A percentile compares a stretch with the other conserved stretches of the same genome.
phyloP scores from a whole-genome alignment of 2,888 invertebrate species.

The Anthrax anthrax region DNA sequence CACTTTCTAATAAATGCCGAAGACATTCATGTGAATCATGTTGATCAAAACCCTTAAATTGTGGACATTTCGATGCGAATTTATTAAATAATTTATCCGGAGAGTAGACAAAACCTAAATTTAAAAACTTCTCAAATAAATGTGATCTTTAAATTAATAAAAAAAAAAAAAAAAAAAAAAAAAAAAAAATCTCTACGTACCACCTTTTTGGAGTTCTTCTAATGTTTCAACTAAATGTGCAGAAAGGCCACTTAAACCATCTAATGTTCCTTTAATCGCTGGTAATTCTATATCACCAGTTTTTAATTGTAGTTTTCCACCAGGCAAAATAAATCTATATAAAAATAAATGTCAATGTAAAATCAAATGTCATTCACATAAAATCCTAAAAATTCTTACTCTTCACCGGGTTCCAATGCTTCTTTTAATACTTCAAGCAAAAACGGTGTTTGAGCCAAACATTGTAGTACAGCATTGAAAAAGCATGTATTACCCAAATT shows the following conservation, averaged over 20 bases:
- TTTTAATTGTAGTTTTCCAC: conserved; percentile 47
- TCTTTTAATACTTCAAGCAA: conserved; percentile 55
- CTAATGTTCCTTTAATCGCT: conserved; percentile 49
- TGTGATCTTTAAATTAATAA: background rate
- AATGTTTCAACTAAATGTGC: conserved; percentile 50
- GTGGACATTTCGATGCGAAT: conserved; percentile 53
- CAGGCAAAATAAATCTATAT: conserved; percentile 49
- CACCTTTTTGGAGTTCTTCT: conserved; percentile 46
- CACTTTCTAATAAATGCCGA: conserved; percentile 76
- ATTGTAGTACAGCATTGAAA: conserved; percentile 93
- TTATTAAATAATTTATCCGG: conserved; percentile 50
- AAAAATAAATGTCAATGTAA: background rate
- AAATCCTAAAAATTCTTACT: conserved; percentile 21
- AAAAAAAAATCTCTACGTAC: no score
- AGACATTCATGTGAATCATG: conserved; percentile 95
- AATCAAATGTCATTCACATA: background rate
- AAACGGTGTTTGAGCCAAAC: conserved; percentile 74
- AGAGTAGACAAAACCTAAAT: conserved; percentile 45
- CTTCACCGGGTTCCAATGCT: conserved; percentile 50
- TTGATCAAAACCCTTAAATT: conserved; percentile 88
- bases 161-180: no score
- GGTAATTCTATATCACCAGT: conserved; percentile 42
- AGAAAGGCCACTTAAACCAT: conserved; percentile 42
- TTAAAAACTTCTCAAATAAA: conserved; percentile 7
- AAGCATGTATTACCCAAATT: conserved; percentile 96